Evolutionary conservation across 2,888 invertebrate genomes (phyloP).

Genomic region (Hofmannophila pseudospretella): DNA sequence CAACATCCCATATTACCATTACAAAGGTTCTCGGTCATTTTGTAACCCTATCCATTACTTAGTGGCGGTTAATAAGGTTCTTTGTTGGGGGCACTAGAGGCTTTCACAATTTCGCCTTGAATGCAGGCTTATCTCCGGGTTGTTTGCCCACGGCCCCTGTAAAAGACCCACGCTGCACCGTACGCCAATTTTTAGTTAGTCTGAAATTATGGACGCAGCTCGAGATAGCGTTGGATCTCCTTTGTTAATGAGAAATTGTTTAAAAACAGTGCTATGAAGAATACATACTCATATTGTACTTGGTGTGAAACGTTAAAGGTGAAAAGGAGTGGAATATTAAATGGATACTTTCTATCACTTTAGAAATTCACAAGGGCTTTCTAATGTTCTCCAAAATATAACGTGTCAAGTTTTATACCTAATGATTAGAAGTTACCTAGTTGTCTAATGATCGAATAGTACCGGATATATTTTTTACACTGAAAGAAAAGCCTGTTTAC

Average conservation of each 20-base stretch:
- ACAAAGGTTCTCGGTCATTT: conserved; percentile 50
- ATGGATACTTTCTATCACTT: too few species aligned
- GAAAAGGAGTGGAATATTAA: too few species aligned
- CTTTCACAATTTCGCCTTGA: conserved; percentile 68
- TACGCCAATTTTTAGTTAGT: conserved; percentile 58
- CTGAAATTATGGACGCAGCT: conserved; percentile 52
- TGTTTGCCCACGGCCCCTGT: conserved; percentile 55
- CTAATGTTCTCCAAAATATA: too few species aligned
- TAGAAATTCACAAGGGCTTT: too few species aligned
- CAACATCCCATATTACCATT: conserved; percentile 47
- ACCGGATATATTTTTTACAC: too few species aligned
- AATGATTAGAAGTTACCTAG: too few species aligned
- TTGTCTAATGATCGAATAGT: too few species aligned
- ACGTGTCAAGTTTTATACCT: too few species aligned
- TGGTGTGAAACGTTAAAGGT: too few species aligned
- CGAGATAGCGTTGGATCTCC: conserved; percentile 30
- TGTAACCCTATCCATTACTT: conserved; percentile 66
- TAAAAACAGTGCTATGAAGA: background rate
- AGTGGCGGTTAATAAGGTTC: conserved; percentile 69
- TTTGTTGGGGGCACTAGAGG: conserved; percentile 54
- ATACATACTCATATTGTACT: too few species aligned
- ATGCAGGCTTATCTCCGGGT: conserved; percentile 64
- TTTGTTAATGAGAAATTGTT: conserved; percentile 18
- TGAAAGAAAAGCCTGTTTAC: too few species aligned
- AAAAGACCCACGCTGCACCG: conserved; percentile 38